Percentiles rank a stretch among this genome's conserved stretches.
phyloP scores from a whole-genome alignment of 2,888 invertebrate genomes.

The Glyphotaelius pellucidus region DNA sequence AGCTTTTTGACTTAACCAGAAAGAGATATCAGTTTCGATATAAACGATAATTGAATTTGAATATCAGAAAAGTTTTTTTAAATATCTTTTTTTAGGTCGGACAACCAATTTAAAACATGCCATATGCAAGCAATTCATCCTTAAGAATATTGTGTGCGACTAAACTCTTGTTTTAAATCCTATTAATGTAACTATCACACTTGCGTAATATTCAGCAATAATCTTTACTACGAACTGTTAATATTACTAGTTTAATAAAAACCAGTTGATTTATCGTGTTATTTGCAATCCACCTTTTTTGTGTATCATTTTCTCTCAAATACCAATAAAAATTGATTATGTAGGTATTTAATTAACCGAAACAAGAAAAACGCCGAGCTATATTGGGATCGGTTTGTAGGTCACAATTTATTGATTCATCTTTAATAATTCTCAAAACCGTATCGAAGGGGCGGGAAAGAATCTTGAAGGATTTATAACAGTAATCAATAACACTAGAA shows the following conservation, averaged over 20 bases:
- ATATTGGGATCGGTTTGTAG: slow-evolving; percentile 4
- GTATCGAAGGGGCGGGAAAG: slow-evolving; percentile 12
- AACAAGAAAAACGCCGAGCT: neutral
- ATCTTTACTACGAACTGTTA: neutral
- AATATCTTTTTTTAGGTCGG: no score
- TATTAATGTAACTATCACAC: no score
- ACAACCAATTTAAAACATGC: no score
- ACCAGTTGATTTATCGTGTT: neutral
- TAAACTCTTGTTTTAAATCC: no score
- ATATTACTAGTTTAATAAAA: no score
- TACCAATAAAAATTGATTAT: neutral
- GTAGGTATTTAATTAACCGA: neutral
- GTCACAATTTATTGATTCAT: slow-evolving; percentile 12
- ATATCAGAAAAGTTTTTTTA: no score
- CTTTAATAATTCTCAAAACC: neutral
- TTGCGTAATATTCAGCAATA: neutral
- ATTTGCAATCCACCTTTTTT: neutral
- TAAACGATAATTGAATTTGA: no score
- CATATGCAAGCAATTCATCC: no score
- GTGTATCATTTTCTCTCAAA: neutral
- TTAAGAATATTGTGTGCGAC: no score
- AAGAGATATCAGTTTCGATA: no score
- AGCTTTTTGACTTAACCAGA: no score
- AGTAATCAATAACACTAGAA: slow-evolving; percentile 41
- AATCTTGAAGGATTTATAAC: slow-evolving; percentile 19